These are phyloP conservation scores for Porites lobata DNA, from an alignment of 92 coral and sea anemone genomes.

Conservation along the genomic window DNA sequence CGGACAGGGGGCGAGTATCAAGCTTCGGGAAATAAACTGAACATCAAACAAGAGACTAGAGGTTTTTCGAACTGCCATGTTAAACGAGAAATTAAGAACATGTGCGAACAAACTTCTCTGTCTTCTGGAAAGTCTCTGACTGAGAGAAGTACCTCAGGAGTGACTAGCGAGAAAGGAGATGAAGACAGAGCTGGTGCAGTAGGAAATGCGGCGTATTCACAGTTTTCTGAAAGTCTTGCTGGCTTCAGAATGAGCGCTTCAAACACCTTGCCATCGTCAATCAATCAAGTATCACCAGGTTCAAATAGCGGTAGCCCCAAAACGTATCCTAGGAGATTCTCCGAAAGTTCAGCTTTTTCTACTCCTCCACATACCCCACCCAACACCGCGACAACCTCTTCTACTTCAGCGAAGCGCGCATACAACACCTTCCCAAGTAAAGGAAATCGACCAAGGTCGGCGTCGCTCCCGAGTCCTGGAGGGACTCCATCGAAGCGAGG, in stretches of 20 bases:
- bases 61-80: background rate
- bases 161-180: background rate
- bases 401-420: background rate
- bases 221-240: background rate
- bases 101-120: background rate
- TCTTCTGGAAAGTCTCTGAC: background rate
- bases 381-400: background rate
- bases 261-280: background rate
- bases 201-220: background rate
- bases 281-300: background rate
- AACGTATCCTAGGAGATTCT: background rate
- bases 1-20: background rate
- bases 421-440: constrained; percentile 11
- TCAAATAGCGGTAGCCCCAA: background rate
- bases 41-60: background rate
- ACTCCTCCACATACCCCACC: constrained; percentile 31
- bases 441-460: background rate
- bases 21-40: background rate
- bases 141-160: background rate
- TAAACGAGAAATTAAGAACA: background rate
- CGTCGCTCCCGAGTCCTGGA: background rate
- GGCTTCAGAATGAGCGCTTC: background rate
- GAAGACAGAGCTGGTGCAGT: background rate
- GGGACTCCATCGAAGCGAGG: constrained; percentile 20
- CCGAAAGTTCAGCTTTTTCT: background rate